phyloP scores from a whole-genome alignment of 2,888 invertebrate species.

The Ditula angustiorana region DNA sequence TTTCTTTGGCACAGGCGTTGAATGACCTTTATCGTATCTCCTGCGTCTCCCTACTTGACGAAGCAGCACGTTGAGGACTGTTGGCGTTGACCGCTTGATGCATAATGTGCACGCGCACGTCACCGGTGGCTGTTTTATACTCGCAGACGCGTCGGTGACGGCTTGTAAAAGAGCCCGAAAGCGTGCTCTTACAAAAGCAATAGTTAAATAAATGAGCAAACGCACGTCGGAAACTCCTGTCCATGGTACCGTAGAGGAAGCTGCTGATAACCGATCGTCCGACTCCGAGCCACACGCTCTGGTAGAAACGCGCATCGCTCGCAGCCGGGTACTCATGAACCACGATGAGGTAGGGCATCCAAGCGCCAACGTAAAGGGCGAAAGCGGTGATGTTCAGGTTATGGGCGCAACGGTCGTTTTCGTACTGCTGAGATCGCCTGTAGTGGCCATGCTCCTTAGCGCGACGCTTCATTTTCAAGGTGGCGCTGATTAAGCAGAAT shows the following conservation, averaged over 20 bases:
- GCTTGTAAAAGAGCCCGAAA: constrained; percentile 87
- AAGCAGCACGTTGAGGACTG: constrained; percentile 77
- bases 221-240: constrained; percentile 89
- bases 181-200: constrained; percentile 90
- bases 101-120: constrained; percentile 91
- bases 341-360: constrained; percentile 89
- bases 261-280: constrained; percentile 89
- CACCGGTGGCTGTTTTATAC: constrained; percentile 77
- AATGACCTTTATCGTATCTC: constrained; percentile 48
- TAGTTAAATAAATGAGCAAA: constrained; percentile 91
- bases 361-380: constrained; percentile 86
- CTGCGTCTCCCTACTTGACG: constrained; percentile 50
- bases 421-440: constrained; percentile 86
- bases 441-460: constrained; percentile 82
- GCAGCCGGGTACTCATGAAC: constrained; percentile 80
- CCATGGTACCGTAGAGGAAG: constrained; percentile 86
- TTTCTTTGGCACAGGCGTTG: too few species aligned
- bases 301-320: constrained; percentile 86
- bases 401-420: constrained; percentile 87
- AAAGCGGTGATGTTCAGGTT: constrained; percentile 88
- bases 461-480: constrained; percentile 79
- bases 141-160: constrained; percentile 81
- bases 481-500: constrained; percentile 81
- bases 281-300: constrained; percentile 89
- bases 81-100: constrained; percentile 50